These are phyloP conservation scores for Eupithecia subfuscata DNA, from an alignment of 2,888 invertebrate genomes.

Conservation along the genomic window DNA sequence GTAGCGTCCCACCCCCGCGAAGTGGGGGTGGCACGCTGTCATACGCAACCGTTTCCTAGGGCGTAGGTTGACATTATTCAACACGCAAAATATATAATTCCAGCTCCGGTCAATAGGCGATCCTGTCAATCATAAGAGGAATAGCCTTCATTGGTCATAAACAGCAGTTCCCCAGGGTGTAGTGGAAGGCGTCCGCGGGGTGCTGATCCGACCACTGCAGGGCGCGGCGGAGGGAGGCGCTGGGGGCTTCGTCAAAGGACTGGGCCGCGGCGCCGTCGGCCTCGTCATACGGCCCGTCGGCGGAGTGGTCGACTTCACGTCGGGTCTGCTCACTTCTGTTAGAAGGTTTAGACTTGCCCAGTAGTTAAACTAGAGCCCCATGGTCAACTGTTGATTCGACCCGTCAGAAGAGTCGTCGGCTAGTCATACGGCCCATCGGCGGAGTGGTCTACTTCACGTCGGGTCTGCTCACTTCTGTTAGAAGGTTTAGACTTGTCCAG, in stretches of 20 bases:
- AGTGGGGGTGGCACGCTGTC: no score
- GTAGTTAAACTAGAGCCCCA: not conserved
- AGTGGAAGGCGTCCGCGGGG: slow-evolving; percentile 69
- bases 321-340: slow-evolving; percentile 67
- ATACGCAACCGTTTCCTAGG: not conserved
- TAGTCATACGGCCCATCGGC: slow-evolving; percentile 68
- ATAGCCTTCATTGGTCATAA: slow-evolving; percentile 24
- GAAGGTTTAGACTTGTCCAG: slow-evolving; percentile 58
- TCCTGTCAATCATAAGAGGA: not conserved
- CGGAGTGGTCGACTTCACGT: slow-evolving; percentile 72
- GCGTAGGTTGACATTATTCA: not conserved
- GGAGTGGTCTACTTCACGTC: slow-evolving; percentile 73
- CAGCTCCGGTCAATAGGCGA: not conserved
- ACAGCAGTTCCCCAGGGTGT: slow-evolving; percentile 58
- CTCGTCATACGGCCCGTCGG: slow-evolving; percentile 69
- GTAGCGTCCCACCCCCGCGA: no score
- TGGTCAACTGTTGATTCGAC: not conserved
- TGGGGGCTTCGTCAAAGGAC: slow-evolving; percentile 65
- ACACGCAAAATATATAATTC: not conserved
- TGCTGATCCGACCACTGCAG: slow-evolving; percentile 61
- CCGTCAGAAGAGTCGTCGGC: slow-evolving; percentile 50
- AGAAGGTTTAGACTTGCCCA: slow-evolving; percentile 60
- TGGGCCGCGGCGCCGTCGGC: slow-evolving; percentile 66
- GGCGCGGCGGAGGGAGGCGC: slow-evolving; percentile 68
- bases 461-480: slow-evolving; percentile 67